Evolutionary conservation across 1,140 invertebrate species (phyloP).

Genomic region (Philopotamus ludificatus): DNA sequence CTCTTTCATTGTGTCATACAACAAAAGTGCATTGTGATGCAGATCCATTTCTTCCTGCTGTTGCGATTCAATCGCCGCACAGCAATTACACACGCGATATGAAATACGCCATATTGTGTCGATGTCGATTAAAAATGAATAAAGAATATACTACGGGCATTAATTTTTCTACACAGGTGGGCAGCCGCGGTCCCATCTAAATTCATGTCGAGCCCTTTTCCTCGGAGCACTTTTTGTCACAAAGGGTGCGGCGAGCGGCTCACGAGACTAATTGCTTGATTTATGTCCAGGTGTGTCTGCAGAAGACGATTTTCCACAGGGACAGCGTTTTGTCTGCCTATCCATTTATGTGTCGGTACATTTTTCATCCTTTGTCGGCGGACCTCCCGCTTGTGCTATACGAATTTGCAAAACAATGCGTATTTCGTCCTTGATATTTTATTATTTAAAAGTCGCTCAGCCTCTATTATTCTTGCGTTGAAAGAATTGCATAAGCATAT

Average conservation of each 20-base stretch:
- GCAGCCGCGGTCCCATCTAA: background rate
- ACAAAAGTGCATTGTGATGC: conserved; percentile 25
- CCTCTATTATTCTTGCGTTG: too few species aligned
- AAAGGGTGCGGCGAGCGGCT: background rate
- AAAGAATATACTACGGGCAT: too few species aligned
- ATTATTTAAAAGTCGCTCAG: too few species aligned
- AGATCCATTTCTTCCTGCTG: conserved; percentile 13
- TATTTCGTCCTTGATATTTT: too few species aligned
- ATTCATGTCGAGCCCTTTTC: background rate
- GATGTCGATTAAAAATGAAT: background rate
- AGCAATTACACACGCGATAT: background rate
- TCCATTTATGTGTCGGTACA: background rate
- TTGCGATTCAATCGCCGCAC: background rate
- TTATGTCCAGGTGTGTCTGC: conserved; percentile 24
- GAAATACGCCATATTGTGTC: background rate
- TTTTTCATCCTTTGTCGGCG: conserved; percentile 8
- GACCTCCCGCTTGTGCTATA: conserved; percentile 6
- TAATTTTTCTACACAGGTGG: too few species aligned
- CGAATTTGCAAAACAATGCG: too few species aligned
- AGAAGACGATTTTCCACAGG: conserved; percentile 7
- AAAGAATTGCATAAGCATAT: too few species aligned
- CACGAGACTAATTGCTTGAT: conserved; percentile 35
- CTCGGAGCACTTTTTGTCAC: background rate
- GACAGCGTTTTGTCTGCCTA: conserved; percentile 7
- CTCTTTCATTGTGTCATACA: background rate